These are phyloP conservation scores for Apodemia arnacis DNA, from an alignment of 2,888 invertebrate species.

Conservation along the genomic window DNA sequence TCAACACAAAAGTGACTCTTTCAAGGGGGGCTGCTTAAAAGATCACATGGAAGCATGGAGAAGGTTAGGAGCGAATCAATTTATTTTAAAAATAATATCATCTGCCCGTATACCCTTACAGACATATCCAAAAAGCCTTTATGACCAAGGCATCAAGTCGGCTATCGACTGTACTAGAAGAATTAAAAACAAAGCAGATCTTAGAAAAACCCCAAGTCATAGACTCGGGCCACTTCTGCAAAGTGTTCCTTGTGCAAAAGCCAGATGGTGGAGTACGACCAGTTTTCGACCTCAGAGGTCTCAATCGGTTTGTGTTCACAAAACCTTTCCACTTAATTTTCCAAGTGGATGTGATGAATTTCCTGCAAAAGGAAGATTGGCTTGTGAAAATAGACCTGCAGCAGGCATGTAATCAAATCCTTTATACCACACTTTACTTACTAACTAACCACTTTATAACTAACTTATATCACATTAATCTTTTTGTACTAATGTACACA, in stretches of 20 bases:
- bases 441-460: too few relatives aligned
- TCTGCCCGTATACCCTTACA: slow-evolving; percentile 33
- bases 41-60: slow-evolving; percentile 24
- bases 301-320: background rate
- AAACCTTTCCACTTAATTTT: slow-evolving; percentile 74
- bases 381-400: slow-evolving; percentile 32
- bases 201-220: too few relatives aligned
- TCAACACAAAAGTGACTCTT: background rate
- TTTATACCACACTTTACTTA: too few relatives aligned
- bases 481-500: too few relatives aligned
- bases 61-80: slow-evolving; percentile 46
- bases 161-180: too few relatives aligned
- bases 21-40: background rate
- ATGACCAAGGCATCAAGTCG: slow-evolving; percentile 20
- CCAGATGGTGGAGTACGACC: too few relatives aligned
- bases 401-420: too few relatives aligned
- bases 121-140: slow-evolving; percentile 14
- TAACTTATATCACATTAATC: too few relatives aligned
- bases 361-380: slow-evolving; percentile 61
- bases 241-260: too few relatives aligned
- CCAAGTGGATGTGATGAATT: slow-evolving; percentile 56
- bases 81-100: background rate
- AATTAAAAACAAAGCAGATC: too few relatives aligned
- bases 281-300: background rate
- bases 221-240: too few relatives aligned